Percentiles rank a stretch among this genome's conserved stretches.
These are phyloP conservation scores for Hirtodrosophila duncani DNA, from an alignment of 2,888 invertebrate species.

Conservation along the genomic window DNA sequence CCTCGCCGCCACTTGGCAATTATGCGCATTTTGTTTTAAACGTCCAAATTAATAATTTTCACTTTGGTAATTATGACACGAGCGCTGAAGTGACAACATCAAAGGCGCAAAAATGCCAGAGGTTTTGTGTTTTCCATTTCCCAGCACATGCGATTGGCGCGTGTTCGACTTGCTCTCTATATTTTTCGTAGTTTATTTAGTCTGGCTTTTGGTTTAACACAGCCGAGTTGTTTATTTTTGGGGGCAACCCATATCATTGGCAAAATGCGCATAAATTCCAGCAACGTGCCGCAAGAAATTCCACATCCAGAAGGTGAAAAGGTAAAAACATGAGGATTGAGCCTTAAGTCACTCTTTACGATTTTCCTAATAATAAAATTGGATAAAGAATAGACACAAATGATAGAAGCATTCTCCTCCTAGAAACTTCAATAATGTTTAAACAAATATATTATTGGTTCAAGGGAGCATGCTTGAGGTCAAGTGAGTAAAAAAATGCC, in stretches of 20 bases:
- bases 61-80: constrained; percentile 73
- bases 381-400: no score
- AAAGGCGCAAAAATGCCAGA: constrained; percentile 39
- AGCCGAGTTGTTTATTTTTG: constrained; percentile 11
- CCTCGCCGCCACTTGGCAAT: constrained; percentile 58
- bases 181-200: constrained; percentile 8
- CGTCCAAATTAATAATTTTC: constrained; percentile 74
- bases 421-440: no score
- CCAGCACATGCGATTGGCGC: constrained; percentile 8
- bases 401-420: no score
- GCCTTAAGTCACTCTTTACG: no score
- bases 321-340: no score
- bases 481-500: no score
- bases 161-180: background rate
- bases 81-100: constrained; percentile 73
- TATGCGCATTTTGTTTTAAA: constrained; percentile 73
- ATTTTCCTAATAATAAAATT: no score
- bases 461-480: no score
- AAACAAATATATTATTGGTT: no score
- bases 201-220: constrained; percentile 1
- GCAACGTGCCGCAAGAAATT: constrained; percentile 1
- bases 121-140: no score
- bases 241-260: constrained; percentile 4
- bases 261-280: constrained; percentile 42
- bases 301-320: no score